These are phyloP conservation scores for Lophius piscatorius DNA, from an alignment of 2,113 vertebrate species.

Conservation along the genomic window DNA sequence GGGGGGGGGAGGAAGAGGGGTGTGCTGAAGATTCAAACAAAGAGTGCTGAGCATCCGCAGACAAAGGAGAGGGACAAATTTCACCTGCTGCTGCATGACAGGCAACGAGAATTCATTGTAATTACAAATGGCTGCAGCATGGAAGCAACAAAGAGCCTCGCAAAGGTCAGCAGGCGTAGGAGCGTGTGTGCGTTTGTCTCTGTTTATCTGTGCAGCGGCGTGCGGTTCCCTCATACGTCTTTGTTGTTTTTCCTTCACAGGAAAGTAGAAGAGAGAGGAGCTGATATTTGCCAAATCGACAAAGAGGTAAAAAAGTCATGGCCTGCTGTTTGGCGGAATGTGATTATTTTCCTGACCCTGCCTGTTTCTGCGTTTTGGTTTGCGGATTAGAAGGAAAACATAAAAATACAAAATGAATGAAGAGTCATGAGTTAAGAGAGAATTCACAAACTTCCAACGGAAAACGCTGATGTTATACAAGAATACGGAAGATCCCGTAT, in stretches of 20 bases:
- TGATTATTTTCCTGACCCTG: constrained; percentile 47
- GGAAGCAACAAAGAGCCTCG: constrained; percentile 22
- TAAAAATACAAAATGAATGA: too few relatives aligned
- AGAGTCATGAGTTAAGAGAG: too few relatives aligned
- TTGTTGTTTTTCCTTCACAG: constrained; percentile 24
- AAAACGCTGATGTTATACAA: too few relatives aligned
- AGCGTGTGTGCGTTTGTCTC: constrained; percentile 8
- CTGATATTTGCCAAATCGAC: constrained; percentile 30
- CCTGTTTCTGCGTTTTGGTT: too few relatives aligned
- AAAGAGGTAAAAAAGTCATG: constrained; percentile 30
- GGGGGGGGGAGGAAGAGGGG: not conserved
- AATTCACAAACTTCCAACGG: too few relatives aligned
- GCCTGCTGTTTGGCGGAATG: constrained; percentile 25
- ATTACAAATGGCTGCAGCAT: constrained; percentile 48
- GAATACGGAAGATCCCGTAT: too few relatives aligned
- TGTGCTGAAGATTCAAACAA: constrained; percentile 43
- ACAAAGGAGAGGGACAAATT: constrained; percentile 62
- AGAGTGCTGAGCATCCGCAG: constrained; percentile 29
- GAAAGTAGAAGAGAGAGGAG: not conserved
- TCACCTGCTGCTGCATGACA: constrained; percentile 38
- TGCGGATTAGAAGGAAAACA: too few relatives aligned
- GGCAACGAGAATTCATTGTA: constrained; percentile 47
- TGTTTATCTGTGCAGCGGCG: not conserved
- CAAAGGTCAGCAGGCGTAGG: constrained; percentile 52
- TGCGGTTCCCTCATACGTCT: constrained; percentile 1